These are phyloP conservation scores for Crypturellus undulatus DNA, from an alignment of 2,113 vertebrate genomes.

Conservation along the genomic window DNA sequence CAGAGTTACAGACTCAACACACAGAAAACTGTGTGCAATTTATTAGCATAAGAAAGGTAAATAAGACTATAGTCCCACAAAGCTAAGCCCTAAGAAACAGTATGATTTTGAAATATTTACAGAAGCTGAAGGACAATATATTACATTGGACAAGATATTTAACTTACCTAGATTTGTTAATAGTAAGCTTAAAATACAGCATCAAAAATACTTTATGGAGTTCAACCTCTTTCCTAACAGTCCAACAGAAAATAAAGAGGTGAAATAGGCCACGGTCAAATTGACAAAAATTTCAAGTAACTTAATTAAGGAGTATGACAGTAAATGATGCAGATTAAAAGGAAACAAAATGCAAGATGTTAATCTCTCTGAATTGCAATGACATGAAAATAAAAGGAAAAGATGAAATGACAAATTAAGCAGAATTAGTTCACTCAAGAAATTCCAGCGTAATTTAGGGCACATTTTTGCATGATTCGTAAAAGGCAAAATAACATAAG, in stretches of 20 bases:
- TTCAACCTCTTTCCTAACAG: not conserved
- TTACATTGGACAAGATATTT: not conserved
- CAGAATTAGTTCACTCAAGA: not conserved
- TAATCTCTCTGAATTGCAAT: not conserved
- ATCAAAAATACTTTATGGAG: not conserved
- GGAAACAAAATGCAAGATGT: not conserved
- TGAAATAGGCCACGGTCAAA: rapidly evolving
- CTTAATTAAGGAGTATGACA: not conserved
- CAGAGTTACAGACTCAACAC: not conserved
- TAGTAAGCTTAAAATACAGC: not conserved
- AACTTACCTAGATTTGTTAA: not conserved
- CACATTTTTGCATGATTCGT: not conserved
- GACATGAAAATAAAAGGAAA: not conserved
- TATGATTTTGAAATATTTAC: not conserved
- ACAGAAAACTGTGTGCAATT: not conserved
- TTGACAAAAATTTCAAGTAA: not conserved
- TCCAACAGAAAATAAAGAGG: not conserved
- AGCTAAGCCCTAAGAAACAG: not conserved
- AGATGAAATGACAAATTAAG: not conserved
- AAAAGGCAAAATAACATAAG: not conserved
- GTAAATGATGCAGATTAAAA: not conserved
- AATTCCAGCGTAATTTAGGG: not conserved
- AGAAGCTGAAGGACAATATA: not conserved
- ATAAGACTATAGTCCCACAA: not conserved
- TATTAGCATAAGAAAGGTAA: conserved; percentile 9